These are phyloP conservation scores for Psilanteris sp. DNA, from an alignment of 1,140 invertebrate genomes.

Conservation along the genomic window DNA sequence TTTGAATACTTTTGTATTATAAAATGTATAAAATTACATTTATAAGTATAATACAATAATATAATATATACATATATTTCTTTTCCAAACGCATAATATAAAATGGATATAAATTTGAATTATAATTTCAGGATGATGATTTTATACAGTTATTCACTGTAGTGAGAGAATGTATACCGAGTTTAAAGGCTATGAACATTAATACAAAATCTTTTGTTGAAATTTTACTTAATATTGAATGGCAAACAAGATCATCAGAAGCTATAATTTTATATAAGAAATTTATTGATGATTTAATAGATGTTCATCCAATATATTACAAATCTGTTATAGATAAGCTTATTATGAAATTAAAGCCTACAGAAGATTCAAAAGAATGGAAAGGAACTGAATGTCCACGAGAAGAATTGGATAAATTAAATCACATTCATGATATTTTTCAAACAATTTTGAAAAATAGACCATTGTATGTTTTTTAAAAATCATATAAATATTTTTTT, in stretches of 20 bases:
- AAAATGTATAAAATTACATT: too few species aligned
- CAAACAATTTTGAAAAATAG: conserved; percentile 81
- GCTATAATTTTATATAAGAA: conserved; percentile 81
- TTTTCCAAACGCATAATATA: too few species aligned
- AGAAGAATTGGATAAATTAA: conserved; percentile 76
- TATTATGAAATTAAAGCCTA: conserved; percentile 66
- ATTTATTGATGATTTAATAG: conserved; percentile 83
- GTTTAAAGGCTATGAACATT: conserved; percentile 80
- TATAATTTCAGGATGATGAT: conserved; percentile 81
- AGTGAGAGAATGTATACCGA: conserved; percentile 81
- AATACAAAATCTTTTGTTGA: conserved; percentile 81
- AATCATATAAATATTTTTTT: too few species aligned
- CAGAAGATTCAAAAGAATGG: conserved; percentile 72
- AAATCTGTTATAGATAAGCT: conserved; percentile 82
- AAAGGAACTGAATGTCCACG: conserved; percentile 73
- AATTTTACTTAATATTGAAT: conserved; percentile 82
- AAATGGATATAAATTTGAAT: conserved; percentile 5
- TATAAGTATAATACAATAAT: too few species aligned
- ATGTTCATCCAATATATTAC: conserved; percentile 83
- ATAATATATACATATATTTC: too few species aligned
- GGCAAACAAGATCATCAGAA: conserved; percentile 79
- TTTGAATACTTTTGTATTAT: conserved; percentile 5
- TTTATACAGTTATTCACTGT: conserved; percentile 80
- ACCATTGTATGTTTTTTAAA: conserved; percentile 82
- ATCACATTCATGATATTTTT: conserved; percentile 82